Evolutionary conservation across 1,140 invertebrate species (phyloP).

Genomic region (Solenopsis fugax): DNA sequence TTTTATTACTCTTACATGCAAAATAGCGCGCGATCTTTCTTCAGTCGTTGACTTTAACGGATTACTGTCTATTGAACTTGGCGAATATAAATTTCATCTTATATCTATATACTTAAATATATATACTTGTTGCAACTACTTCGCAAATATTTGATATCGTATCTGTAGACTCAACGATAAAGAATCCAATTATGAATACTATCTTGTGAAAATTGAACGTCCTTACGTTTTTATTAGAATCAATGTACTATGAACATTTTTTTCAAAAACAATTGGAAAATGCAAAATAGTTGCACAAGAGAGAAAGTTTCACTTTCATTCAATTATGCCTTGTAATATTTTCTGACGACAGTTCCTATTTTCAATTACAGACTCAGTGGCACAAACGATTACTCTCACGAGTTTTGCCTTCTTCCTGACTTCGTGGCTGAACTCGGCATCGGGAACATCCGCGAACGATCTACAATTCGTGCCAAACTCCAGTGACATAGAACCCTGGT

Average conservation of each 20-base stretch:
- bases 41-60: constrained; percentile 7
- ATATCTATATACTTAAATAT: neutral
- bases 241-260: neutral
- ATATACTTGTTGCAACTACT: neutral
- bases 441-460: constrained; percentile 70
- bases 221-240: constrained; percentile 5
- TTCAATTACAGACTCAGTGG: constrained; percentile 83
- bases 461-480: constrained; percentile 63
- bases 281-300: constrained; percentile 17
- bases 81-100: constrained; percentile 12
- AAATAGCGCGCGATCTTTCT: constrained; percentile 59
- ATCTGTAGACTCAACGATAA: neutral
- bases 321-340: neutral
- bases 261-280: neutral
- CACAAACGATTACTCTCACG: constrained; percentile 83
- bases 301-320: neutral
- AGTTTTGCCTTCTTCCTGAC: constrained; percentile 83
- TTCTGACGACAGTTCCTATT: constrained; percentile 53
- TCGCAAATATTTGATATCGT: neutral
- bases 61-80: constrained; percentile 9
- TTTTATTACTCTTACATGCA: constrained; percentile 49
- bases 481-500: constrained; percentile 81
- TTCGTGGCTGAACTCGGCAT: constrained; percentile 76
- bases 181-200: neutral
- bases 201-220: neutral